These are phyloP conservation scores for Blastobasis adustella DNA, from an alignment of 2,888 invertebrate genomes.

Conservation along the genomic window DNA sequence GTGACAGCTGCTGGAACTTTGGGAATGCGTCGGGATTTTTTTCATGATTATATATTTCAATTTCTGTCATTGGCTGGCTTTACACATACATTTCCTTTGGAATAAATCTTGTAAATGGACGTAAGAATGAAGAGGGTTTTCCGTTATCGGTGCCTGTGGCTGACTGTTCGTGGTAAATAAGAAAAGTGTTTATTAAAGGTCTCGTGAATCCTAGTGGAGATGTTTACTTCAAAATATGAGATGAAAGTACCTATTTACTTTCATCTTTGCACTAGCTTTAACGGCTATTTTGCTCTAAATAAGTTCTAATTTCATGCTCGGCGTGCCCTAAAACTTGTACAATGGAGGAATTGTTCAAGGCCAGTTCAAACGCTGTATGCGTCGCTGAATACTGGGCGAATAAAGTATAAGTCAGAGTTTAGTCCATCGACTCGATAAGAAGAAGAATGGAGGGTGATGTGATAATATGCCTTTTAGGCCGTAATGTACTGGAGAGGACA, in stretches of 20 bases:
- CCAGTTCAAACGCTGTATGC: not conserved
- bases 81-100: constrained; percentile 23
- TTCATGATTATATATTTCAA: constrained; percentile 28
- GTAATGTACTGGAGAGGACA: not conserved
- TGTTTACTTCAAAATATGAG: not conserved
- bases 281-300: not conserved
- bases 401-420: too few relatives aligned
- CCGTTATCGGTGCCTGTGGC: constrained; percentile 26
- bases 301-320: not conserved
- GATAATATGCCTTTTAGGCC: not conserved
- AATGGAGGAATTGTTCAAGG: not conserved
- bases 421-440: too few relatives aligned
- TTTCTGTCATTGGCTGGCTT: constrained; percentile 36
- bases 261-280: not conserved
- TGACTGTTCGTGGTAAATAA: constrained; percentile 18
- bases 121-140: constrained; percentile 49
- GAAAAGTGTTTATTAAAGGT: not conserved
- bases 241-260: not conserved
- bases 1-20: not conserved
- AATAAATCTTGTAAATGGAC: constrained; percentile 51
- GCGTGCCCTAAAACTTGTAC: too few relatives aligned
- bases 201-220: too few relatives aligned
- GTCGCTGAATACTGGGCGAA: too few relatives aligned
- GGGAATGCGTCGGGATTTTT: not conserved
- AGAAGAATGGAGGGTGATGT: not conserved